These are phyloP conservation scores for Albula goreensis DNA, from an alignment of 2,113 vertebrate species.

Conservation along the genomic window DNA sequence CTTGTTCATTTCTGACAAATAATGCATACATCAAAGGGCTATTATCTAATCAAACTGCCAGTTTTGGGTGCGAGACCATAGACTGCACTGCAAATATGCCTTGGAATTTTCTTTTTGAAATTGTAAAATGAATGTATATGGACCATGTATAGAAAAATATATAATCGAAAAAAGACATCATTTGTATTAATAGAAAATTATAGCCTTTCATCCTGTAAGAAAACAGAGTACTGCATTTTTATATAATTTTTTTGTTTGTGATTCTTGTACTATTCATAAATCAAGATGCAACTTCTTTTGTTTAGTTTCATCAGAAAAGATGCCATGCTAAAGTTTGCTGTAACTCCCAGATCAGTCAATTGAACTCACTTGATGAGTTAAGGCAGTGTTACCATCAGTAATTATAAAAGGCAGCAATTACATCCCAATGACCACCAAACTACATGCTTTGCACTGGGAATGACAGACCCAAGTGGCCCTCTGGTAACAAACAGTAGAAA, in stretches of 20 bases:
- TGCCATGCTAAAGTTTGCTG: background rate
- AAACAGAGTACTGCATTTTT: conserved; percentile 6
- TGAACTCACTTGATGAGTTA: background rate
- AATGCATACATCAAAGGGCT: background rate
- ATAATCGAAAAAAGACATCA: conserved; percentile 17
- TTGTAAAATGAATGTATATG: conserved; percentile 47
- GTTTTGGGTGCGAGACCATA: conserved; percentile 14
- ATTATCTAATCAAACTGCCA: background rate
- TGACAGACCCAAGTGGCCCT: background rate
- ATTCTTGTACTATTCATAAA: background rate
- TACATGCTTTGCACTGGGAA: background rate
- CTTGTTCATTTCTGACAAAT: background rate
- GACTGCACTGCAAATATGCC: conserved; percentile 33
- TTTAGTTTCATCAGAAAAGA: background rate
- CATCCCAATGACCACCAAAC: background rate
- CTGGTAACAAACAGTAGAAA: conserved; percentile 3
- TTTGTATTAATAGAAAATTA: background rate
- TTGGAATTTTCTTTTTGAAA: conserved; percentile 31
- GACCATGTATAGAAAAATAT: conserved; percentile 21
- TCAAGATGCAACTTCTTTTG: background rate
- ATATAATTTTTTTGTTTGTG: conserved; percentile 13
- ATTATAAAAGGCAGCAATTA: background rate
- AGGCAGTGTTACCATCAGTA: background rate
- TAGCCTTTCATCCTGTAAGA: conserved; percentile 7
- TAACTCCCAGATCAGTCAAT: background rate